Base-by-base conservation (phyloP, 2,888 invertebrate genomes). In the Zaprionus bogoriensis region DNA sequence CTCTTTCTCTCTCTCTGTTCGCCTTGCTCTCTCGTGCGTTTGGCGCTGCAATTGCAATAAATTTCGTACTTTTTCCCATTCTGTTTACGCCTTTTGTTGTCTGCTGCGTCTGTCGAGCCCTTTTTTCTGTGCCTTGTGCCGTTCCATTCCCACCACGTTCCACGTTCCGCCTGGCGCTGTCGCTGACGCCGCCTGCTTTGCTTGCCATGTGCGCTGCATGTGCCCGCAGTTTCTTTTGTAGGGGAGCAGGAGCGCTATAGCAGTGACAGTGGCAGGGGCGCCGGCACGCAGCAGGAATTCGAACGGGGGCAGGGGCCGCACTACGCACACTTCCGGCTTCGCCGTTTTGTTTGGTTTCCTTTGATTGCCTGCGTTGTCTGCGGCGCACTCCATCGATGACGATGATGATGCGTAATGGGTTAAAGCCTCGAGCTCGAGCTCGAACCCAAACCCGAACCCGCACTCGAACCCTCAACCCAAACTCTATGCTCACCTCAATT, bases 201-300 rank as follows among this genome's bases (percentile, higher is more conserved):
- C 71, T 17, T 58, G 54, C 71, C 71, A 71, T 71, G 70, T 71
- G 70, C 70, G 69, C 74, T 74, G 69, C 70, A 71, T 71, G 74
- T 71, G 71, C 74, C 74, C 69, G 64, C 74, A 68, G 32, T 17
- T 36, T 36, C 32, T 36, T 71, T 71, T 64, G 45, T 45, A n/a
- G 36, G 48, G 19, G 44, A 20, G 32, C 32, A 36, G 10, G 27
- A 9, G 14, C n/a, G n/a, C n/a, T n/a, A n/a, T n/a, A n/a, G 14
- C 30, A 30, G 30, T n/a, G 4, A 30, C n/a, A 12, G n/a, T 2
- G 4, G 30, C 30, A 14, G 32, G 14, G 32, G 32, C 32, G 14
- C 14, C 2, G 32, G 6, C 32, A n/a, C n/a, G 14, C 32, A 36
- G 32, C 32, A 36, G 32, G 32, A 7, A 36, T 14, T 36, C 32